Evolutionary conservation across 2,113 vertebrate species (phyloP).

Genomic region (Pedetes capensis): DNA sequence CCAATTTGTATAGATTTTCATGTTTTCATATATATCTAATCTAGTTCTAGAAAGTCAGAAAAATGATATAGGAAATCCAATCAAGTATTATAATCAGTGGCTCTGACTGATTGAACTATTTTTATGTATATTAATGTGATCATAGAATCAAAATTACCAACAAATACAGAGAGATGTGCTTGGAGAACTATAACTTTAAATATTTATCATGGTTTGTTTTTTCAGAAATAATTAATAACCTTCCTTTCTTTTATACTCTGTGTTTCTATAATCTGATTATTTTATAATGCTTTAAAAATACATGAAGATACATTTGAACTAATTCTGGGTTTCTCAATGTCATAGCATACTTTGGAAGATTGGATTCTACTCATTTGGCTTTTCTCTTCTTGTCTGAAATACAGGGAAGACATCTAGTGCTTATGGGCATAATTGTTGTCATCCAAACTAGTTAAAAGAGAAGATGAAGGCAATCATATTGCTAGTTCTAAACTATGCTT

Average conservation of each 20-base stretch:
- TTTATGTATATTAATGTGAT: background rate
- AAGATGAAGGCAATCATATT: background rate
- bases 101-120: background rate
- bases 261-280: background rate
- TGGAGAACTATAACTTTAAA: background rate
- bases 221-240: background rate
- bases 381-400: background rate
- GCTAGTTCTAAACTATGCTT: background rate
- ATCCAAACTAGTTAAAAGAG: background rate
- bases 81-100: background rate
- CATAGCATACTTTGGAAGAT: background rate
- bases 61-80: no score
- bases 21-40: background rate
- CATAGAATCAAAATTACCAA: background rate
- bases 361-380: background rate
- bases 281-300: background rate
- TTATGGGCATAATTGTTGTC: background rate
- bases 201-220: background rate
- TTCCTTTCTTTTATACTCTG: background rate
- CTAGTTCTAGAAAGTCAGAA: no score
- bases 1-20: background rate
- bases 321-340: background rate
- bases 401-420: background rate
- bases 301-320: background rate
- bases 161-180: background rate